Evolutionary conservation across 2,797 vertebrate genomes (phyloP).

Genomic region (Takifugu rubripes): DNA sequence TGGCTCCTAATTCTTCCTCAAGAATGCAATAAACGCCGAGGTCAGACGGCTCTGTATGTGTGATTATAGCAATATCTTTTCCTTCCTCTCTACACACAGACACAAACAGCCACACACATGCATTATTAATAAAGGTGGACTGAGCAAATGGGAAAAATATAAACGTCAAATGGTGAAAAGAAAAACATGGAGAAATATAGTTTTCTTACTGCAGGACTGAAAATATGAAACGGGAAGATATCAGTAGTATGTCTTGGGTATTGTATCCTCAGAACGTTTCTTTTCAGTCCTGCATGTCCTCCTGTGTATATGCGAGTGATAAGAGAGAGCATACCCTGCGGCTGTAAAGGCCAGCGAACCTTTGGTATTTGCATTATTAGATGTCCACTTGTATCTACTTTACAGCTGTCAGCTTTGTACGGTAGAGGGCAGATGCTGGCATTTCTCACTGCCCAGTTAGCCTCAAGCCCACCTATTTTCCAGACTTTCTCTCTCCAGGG

Average conservation of each 20-base stretch:
- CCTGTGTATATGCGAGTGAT: constrained; percentile 21
- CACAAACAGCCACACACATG: constrained; percentile 18
- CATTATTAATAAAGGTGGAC: constrained; percentile 44
- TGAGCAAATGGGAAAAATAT: constrained; percentile 23
- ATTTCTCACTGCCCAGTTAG: constrained; percentile 54
- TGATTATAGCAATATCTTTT: no score
- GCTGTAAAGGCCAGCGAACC: constrained; percentile 55
- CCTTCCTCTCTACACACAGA: neutral
- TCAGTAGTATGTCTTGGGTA: constrained; percentile 11
- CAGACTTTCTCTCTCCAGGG: neutral
- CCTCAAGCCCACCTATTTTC: constrained; percentile 4
- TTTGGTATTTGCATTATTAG: constrained; percentile 63
- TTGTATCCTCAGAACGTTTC: constrained; percentile 7
- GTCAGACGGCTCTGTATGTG: no score
- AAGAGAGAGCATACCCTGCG: constrained; percentile 43
- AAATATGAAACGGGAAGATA: constrained; percentile 17
- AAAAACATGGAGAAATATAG: constrained; percentile 23
- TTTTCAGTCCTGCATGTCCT: neutral
- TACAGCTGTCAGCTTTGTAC: constrained; percentile 44
- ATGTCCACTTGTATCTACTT: constrained; percentile 59
- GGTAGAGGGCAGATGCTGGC: constrained; percentile 40
- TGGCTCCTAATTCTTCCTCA: no score
- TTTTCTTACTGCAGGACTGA: constrained; percentile 27
- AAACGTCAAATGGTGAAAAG: constrained; percentile 22
- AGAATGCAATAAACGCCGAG: no score